Evolutionary conservation across 2,113 vertebrate species (phyloP), one percentile per base, ranked within the genome.

Genomic region (Haplotaxodon microlepis): DNA sequence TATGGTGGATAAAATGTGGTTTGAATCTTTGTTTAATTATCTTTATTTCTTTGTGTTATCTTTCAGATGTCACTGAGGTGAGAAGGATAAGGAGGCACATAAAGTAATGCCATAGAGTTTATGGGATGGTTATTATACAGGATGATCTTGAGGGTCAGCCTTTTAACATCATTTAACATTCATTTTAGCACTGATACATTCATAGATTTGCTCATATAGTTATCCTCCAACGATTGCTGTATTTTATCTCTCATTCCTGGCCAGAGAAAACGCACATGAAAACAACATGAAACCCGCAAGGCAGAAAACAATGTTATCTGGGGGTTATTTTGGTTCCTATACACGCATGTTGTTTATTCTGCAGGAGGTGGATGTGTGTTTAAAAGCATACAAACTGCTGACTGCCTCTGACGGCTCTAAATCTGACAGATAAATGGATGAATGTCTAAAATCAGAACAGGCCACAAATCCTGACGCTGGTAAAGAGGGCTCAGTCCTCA

Each of bases 391-490:
- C 47, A 47, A 53, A 84, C 81, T 54, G 50, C 78, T 63, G 76
- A 19, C 81, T 8, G 42, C 16, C 21, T 47, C 24, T 83, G 61
- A 80, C 82, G 9, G 85, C 80, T 84, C 87, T 90, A 86, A 92
- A 89, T 90, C 88, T 91, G 90, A 51, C 83, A 94, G 50, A 53
- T 76, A 45, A 83, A 92, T 89, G 80, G 82, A 87, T 94, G 84
- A 91, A 90, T 82, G 82, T 89, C 85, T 92, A 92, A 92, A 93
- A 93, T 92, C 83, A 90, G 92, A 90, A 89, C 76, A 88, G 84
- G 89, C 31, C 84, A 40, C 88, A 94, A 95, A 95, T 93, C 92
- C 93, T 86, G 82, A 84, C 31, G 83, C 66, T n/a, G 38, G 78
- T 83, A 92, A 86, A 94, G 91, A 88, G 90, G 86, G 88, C 85